Evolutionary conservation across 2,113 vertebrate genomes (phyloP).

Genomic region (Tympanuchus pallidicinctus): DNA sequence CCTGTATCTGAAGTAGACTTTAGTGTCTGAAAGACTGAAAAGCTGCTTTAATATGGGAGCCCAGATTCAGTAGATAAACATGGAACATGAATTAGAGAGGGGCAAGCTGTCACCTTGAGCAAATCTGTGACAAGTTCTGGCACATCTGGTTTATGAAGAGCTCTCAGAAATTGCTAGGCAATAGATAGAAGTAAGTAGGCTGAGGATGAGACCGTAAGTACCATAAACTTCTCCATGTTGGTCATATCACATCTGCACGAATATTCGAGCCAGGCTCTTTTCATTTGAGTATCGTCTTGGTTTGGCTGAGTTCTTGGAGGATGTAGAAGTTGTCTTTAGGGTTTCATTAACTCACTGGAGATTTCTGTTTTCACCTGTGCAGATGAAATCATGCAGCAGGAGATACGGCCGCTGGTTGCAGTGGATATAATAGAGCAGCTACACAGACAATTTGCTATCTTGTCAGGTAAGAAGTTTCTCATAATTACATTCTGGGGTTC

Average conservation of each 20-base stretch:
- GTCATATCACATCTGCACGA: background rate
- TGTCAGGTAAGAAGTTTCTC: constrained; percentile 86
- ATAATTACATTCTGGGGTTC: background rate
- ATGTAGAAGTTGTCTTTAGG: background rate
- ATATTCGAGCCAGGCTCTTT: background rate
- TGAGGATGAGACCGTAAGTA: constrained; percentile 8
- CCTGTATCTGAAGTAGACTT: background rate
- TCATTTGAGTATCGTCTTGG: background rate
- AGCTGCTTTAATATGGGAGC: background rate
- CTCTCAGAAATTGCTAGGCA: background rate
- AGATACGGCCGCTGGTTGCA: constrained; percentile 92
- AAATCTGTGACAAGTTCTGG: background rate
- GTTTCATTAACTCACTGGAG: constrained; percentile 17
- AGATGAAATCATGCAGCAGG: constrained; percentile 99
- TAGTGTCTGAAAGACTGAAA: background rate
- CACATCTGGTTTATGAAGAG: constrained; percentile 2
- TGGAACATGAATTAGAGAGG: background rate
- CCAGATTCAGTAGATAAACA: background rate
- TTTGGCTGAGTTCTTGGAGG: background rate
- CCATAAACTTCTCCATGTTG: background rate
- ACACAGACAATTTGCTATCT: constrained; percentile 92
- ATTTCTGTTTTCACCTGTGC: constrained; percentile 58
- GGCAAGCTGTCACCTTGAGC: background rate
- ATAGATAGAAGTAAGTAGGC: background rate
- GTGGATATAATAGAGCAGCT: constrained; percentile 96